Evolutionary conservation across 1,140 invertebrate species (phyloP).

Genomic region (Thaumetopoea pityocampa): DNA sequence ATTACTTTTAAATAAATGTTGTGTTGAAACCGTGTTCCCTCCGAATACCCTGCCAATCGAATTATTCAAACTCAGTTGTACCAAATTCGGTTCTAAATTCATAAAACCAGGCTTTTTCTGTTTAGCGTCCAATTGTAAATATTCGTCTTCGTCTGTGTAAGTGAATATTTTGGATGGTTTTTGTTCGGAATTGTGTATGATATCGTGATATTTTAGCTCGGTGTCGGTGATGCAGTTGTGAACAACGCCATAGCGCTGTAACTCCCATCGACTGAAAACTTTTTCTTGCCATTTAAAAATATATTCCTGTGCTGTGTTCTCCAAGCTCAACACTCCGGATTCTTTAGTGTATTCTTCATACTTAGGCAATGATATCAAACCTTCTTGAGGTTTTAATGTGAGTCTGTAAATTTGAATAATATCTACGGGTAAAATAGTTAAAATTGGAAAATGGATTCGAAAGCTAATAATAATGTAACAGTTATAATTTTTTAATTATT

Average conservation of each 20-base stretch:
- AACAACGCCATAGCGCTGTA: constrained; percentile 39
- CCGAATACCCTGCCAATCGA: constrained; percentile 13
- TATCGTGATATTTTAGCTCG: constrained; percentile 47
- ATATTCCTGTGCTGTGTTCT: constrained; percentile 37
- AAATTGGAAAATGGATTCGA: too few species aligned
- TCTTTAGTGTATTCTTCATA: constrained; percentile 46
- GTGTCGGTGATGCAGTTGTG: constrained; percentile 46
- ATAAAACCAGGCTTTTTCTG: constrained; percentile 16
- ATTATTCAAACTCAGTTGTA: constrained; percentile 30
- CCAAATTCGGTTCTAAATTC: constrained; percentile 34
- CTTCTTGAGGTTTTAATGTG: constrained; percentile 49
- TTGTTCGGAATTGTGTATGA: constrained; percentile 30
- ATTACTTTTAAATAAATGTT: constrained; percentile 43
- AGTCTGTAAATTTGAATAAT: constrained; percentile 61
- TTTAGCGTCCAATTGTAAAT: constrained; percentile 31
- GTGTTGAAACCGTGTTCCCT: constrained; percentile 28
- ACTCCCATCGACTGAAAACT: constrained; percentile 49
- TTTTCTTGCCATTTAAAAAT: constrained; percentile 69
- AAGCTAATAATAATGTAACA: too few species aligned
- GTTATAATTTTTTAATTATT: too few species aligned
- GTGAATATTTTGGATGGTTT: constrained; percentile 49
- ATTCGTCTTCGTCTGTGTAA: constrained; percentile 52
- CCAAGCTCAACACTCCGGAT: constrained; percentile 24
- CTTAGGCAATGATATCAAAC: constrained; percentile 48
- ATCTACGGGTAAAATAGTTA: too few species aligned